Evolutionary conservation across 2,888 invertebrate species (phyloP).

Genomic region (Nomada fucata): DNA sequence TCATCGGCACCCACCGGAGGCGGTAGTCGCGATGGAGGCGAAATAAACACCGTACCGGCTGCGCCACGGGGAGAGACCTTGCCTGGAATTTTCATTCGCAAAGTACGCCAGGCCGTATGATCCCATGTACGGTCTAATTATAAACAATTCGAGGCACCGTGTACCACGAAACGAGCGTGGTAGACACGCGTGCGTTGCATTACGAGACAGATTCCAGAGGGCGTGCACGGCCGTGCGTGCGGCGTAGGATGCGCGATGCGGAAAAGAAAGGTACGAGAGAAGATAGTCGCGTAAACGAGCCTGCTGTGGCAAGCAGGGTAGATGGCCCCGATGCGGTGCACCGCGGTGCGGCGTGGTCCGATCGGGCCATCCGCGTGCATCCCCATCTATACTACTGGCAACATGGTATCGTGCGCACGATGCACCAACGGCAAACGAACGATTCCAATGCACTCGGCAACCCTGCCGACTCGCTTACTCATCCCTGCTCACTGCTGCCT

Average conservation of each 20-base stretch:
- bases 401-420: conserved; percentile 69
- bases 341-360: conserved; percentile 32
- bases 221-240: conserved; percentile 25
- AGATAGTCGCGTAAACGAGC: conserved; percentile 47
- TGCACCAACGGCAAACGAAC: conserved; percentile 57
- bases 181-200: conserved; percentile 38
- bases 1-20: background rate
- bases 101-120: conserved; percentile 25
- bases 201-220: conserved; percentile 32
- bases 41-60: conserved; percentile 18
- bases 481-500: conserved; percentile 63
- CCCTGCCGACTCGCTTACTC: conserved; percentile 70
- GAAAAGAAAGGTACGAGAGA: conserved; percentile 3
- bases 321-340: conserved; percentile 32
- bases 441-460: conserved; percentile 71
- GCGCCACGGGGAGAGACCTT: conserved; percentile 50
- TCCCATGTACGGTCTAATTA: conserved; percentile 55
- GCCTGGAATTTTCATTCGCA: conserved; percentile 61
- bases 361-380: conserved; percentile 59
- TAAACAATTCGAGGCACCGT: conserved; percentile 36
- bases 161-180: conserved; percentile 27
- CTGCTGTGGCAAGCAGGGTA: conserved; percentile 42
- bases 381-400: conserved; percentile 68
- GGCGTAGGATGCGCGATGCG: background rate
- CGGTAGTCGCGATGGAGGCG: conserved; percentile 16